These are phyloP conservation scores for Threskiornis aethiopicus DNA, from an alignment of 2,797 vertebrate species.

Conservation along the genomic window DNA sequence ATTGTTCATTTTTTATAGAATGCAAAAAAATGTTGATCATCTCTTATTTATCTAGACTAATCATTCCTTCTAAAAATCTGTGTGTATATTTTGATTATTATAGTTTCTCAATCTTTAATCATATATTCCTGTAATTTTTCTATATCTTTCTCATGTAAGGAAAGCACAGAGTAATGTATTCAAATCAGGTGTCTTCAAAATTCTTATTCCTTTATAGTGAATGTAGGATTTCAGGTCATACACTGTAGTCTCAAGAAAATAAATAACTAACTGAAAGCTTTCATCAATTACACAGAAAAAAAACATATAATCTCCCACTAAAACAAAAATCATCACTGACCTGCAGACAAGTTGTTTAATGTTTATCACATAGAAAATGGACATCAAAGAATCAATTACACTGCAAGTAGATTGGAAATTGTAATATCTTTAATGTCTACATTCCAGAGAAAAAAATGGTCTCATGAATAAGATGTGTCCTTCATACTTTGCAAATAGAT, in stretches of 20 bases:
- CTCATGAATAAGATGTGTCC: background rate
- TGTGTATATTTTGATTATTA: background rate
- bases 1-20: background rate
- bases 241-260: background rate
- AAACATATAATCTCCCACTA: background rate
- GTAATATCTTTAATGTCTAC: conserved; percentile 9
- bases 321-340: conserved; percentile 42
- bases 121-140: background rate
- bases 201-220: background rate
- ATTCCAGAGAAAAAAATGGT: background rate
- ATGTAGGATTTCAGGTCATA: background rate
- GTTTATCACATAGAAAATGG: background rate
- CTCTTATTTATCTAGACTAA: background rate
- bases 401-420: conserved; percentile 23
- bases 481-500: background rate
- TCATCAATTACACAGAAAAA: background rate
- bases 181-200: background rate
- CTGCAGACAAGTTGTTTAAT: conserved; percentile 42
- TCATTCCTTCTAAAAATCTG: background rate
- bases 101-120: background rate
- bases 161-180: background rate
- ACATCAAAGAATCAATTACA: conserved; percentile 57
- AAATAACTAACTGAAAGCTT: background rate
- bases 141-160: background rate
- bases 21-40: background rate